Base-by-base conservation (phyloP, 2,113 vertebrate species). In the Phylloscopus whistleri region DNA sequence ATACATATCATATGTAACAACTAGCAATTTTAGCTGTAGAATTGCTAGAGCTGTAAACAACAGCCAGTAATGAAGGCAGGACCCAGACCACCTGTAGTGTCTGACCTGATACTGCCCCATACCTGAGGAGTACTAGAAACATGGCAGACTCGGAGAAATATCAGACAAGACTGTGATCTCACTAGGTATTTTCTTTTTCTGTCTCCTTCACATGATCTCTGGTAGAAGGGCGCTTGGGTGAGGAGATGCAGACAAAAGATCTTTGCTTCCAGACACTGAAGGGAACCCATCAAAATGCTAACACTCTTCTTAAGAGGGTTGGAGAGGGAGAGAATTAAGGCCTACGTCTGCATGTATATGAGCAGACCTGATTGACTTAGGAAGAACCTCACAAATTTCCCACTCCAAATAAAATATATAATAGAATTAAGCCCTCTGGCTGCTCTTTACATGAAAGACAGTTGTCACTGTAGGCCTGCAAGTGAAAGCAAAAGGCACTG, bases 271-370 rank as follows among this genome's bases (percentile, higher is more conserved):
- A 35, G 11, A 24, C 4, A 3, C 30, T 63, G 52, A 76, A n/a
- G 22, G 7, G 27, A 74, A 51, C 10, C 20, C 13, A 77, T 41
- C 23, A 23, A 69, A 1, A 3, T 80, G 20, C 48, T 53, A 63
- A 33, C 4, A 10, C 19, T 39, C 33, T 46, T 79, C 59, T n/a
- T 30, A 48, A 49, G 41, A 76, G 13, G 4, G 13, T 41, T 53
- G 58, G 66, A 39, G 41, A 80, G 6, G 20, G 4, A 53, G 13
- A 60, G 13, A 53, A 53, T 58, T 62, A 74, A n/a, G 33, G 26
- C 7, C 69, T 68, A 60, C 3, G 3, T 8, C 6, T 3, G 5
- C 1, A 0, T 49, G 13, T 63, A 35, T 51, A 35, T 27, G 21
- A 67, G 20, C 46, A 85, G 49, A 64, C 17, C 35, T 37, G 60